Base-by-base conservation (phyloP, 2,888 invertebrate species). In the Anarsia innoxiella region DNA sequence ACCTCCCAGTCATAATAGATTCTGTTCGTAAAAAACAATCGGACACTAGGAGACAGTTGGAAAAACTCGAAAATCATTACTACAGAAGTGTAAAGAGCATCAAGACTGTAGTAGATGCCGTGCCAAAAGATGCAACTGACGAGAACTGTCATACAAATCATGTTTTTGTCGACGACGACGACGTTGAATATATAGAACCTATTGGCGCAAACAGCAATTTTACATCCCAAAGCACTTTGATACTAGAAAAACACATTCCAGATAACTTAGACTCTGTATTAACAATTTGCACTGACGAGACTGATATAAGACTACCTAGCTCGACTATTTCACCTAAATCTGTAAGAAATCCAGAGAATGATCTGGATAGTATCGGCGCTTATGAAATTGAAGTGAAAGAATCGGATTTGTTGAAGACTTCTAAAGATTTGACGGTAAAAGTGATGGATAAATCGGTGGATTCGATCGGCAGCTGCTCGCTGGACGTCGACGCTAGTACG, bases 391-490 rank as follows among this genome's bases (percentile, higher is more conserved):
- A 83, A 51, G 78, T 86, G 0, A 83, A 77, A 37, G 82, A 83
- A 45, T 57, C 75, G 0, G 86, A 86, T 60, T 53, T 84, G 30
- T 57, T 75, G 25, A 78, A 75, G 43, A 65, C 66, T 38, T 49
- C 61, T 0, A 84, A 78, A 44, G 70, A 80, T 29, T 53, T 84
- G 31, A 76, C 78, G 2, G 85, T 85, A 4, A 85, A 87, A 75
- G 83, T 82, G 44, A 91, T 91, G 91, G 91, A 91, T 80, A 88
- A 89, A 53, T 92, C 92, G 14, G 88, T 91, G 77, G 94, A 94
- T 75, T 94, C 94, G 39, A 94, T 94, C 60, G 94, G 94, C 58
- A 92, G 92, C 83, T 94, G 94, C 80, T 94, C 94, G 52, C 85
- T 94, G 62, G 94, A 94, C 75, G 92, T 93, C 73, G 93, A 94